Percentiles rank a stretch among this genome's conserved stretches.
phyloP scores from a whole-genome alignment of 1,140 invertebrate genomes.

The Saccostrea echinata region DNA sequence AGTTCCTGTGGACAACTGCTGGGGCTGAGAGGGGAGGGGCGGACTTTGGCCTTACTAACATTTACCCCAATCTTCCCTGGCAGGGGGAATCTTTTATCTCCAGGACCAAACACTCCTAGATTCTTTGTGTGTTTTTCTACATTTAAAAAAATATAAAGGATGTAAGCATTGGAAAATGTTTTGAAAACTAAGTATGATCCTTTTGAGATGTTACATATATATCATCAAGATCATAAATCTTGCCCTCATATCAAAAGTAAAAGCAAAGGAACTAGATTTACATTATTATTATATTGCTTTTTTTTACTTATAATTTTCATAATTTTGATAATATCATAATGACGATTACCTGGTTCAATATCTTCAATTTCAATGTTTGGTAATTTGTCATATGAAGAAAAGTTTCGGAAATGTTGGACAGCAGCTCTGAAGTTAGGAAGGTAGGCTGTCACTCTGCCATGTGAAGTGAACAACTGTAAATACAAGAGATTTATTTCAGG shows the following conservation, averaged over 20 bases:
- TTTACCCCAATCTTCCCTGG: constrained; percentile 84
- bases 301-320: no score
- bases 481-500: not conserved
- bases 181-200: no score
- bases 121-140: constrained; percentile 44
- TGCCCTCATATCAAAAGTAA: no score
- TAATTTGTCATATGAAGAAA: constrained; percentile 65
- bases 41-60: not conserved
- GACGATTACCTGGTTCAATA: constrained; percentile 47
- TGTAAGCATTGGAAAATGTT: not conserved
- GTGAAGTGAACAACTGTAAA: constrained; percentile 57
- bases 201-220: no score
- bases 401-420: constrained; percentile 71
- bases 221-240: no score
- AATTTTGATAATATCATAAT: no score
- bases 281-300: no score
- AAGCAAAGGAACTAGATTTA: no score
- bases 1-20: constrained; percentile 31
- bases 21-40: not conserved
- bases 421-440: constrained; percentile 72
- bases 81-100: constrained; percentile 86
- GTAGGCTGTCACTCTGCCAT: constrained; percentile 68
- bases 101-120: constrained; percentile 81
- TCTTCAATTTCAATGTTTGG: constrained; percentile 42
- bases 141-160: not conserved